phyloP scores from a whole-genome alignment of 2,113 vertebrate species.

The Climacteris rufus region DNA sequence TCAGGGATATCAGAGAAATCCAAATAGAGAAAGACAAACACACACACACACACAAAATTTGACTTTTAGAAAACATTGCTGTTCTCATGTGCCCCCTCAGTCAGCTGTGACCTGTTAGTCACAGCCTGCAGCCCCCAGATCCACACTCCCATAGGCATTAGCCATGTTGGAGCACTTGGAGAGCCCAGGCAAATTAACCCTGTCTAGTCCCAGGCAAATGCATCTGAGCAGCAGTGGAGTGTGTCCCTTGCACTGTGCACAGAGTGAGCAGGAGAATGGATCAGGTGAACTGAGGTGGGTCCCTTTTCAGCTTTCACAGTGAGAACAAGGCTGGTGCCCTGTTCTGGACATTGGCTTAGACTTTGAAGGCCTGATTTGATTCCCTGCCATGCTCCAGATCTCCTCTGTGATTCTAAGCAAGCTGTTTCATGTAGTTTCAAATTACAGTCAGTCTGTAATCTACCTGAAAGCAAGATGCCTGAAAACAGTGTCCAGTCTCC shows the following conservation, averaged over 20 bases:
- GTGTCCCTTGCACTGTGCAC: background rate
- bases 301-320: background rate
- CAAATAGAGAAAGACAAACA: background rate
- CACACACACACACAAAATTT: background rate
- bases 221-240: background rate
- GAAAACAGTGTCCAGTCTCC: background rate
- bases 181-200: background rate
- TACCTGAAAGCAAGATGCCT: background rate
- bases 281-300: background rate
- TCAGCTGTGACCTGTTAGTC: background rate
- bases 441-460: background rate
- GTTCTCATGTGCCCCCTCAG: background rate
- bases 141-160: background rate
- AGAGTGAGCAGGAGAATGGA: background rate
- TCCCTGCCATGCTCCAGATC: background rate
- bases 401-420: background rate
- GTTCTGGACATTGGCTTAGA: background rate
- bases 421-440: background rate
- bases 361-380: background rate
- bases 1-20: background rate
- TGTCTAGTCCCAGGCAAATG: background rate
- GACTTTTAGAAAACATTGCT: background rate
- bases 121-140: background rate
- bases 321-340: background rate
- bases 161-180: background rate